A percentile compares a stretch with the other conserved stretches of the same genome.
Evolutionary conservation across 2,797 vertebrate species (phyloP).

Genomic region (Dermochelys coriacea): DNA sequence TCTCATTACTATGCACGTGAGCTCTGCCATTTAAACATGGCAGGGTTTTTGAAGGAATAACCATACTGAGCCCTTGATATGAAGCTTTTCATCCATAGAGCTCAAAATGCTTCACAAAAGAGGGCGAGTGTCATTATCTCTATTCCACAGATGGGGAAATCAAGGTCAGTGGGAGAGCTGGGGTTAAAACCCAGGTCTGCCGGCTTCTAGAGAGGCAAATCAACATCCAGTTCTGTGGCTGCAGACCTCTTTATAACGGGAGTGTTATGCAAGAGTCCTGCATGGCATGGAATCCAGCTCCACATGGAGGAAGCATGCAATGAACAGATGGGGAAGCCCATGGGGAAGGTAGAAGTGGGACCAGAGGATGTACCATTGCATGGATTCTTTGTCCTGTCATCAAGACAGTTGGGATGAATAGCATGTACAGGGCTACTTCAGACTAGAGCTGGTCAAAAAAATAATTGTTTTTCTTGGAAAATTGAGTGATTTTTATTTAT

Average conservation of each 20-base stretch:
- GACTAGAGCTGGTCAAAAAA: too few species aligned
- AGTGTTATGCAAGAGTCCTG: background rate
- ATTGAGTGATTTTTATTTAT: too few species aligned
- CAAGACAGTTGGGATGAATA: too few species aligned
- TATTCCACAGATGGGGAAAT: fast-evolving
- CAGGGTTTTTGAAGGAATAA: background rate
- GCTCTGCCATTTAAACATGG: background rate
- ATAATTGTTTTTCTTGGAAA: too few species aligned
- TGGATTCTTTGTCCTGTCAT: too few species aligned
- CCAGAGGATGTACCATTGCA: background rate
- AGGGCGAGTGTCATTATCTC: background rate
- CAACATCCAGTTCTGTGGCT: background rate
- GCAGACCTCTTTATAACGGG: background rate
- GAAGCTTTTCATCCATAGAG: background rate
- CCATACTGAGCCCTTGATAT: background rate
- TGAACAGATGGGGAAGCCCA: background rate
- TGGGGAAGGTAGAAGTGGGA: background rate
- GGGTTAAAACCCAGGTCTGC: background rate
- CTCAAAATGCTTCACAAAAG: background rate
- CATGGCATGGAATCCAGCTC: background rate
- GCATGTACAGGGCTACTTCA: too few species aligned
- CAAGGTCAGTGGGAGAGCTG: background rate
- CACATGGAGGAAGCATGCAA: background rate
- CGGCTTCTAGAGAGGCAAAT: background rate
- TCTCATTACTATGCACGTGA: background rate